Base-by-base conservation (phyloP, 2,888 invertebrate genomes). In the Acronicta psi region DNA sequence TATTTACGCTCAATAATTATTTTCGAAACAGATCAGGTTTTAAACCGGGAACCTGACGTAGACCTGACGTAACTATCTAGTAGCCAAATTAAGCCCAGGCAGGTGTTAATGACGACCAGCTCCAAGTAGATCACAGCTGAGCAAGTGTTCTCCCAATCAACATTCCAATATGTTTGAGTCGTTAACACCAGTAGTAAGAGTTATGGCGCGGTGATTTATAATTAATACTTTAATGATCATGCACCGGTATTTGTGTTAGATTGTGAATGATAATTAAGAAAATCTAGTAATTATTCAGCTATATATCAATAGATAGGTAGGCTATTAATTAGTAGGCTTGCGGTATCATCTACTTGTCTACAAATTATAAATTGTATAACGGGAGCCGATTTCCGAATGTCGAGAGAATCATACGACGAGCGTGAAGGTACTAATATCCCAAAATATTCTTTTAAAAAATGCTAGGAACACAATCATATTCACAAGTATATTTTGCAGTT, bases 71-170 rank as follows among this genome's bases (percentile, higher is more conserved):
- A 25, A 25, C 25, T 9, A 25, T 9, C 9, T 25, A 2, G 25
- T 9, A 25, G 25, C 20, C 7, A 29, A 37, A 14, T 23, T 0
- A 0, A 36, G 3, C 10, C 5, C 16, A 59, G 41, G 9, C 16
- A 40, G 36, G 31, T 17, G 34, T 41, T 9, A 41, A 20, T 20
- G 7, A 46, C 11, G 10, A 0, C 7, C 17, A 46, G 13, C 13
- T 37, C 9, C 31, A 53, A 52, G 52, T 62, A 44, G 57, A 45
- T 42, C 56, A 52, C 56, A 34, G 14, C 16, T 42, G 31, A 41
- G 64, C 69, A 64, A 64, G 67, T 64, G 69, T 68, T 40, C 47
- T 60, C 57, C 62, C 57, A 75, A 73, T 73, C 61, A 71, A 63
- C 68, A 75, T 75, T 68, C 73, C 75, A 17, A 29, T n/a, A 40